Conservation (phyloP, 2,113 vertebrate genomes). For the Burhinus oedicnemus region DNA sequence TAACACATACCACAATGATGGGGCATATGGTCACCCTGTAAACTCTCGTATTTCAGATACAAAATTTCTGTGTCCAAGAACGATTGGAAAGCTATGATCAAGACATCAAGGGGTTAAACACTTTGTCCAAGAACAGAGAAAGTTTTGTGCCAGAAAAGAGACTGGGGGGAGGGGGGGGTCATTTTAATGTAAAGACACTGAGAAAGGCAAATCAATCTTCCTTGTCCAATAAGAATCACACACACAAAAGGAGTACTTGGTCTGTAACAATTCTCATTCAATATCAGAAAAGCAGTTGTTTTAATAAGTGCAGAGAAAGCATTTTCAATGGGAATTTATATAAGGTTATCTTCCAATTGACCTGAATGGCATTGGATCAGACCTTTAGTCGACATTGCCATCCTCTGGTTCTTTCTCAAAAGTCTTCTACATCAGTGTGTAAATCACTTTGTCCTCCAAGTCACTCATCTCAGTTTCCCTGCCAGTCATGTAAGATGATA, state of each 20-base stretch:
- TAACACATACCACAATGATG: background rate
- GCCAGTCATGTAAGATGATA: background rate
- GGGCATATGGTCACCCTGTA: background rate
- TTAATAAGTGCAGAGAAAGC: background rate
- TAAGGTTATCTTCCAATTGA: background rate
- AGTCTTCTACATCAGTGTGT: background rate
- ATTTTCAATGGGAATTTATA: background rate
- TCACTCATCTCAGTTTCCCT: background rate
- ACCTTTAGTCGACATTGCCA: background rate
- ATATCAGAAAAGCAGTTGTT: background rate
- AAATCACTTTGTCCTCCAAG: background rate
- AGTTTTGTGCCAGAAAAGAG: background rate
- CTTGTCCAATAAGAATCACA: background rate
- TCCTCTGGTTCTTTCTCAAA: background rate
- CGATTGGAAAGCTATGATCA: background rate
- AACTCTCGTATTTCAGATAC: background rate
- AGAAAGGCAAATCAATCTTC: constrained; percentile 31
- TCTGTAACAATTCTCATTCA: constrained; percentile 5
- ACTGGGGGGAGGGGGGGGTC: background rate
- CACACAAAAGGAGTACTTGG: background rate
- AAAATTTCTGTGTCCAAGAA: background rate
- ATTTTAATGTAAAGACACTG: background rate
- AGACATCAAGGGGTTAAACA: background rate
- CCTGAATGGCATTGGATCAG: background rate
- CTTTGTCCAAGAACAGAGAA: background rate